A percentile compares a stretch with the other conserved stretches of the same genome.
These are phyloP conservation scores for Scatophagus argus DNA, from an alignment of 2,113 vertebrate genomes.

Conservation along the genomic window DNA sequence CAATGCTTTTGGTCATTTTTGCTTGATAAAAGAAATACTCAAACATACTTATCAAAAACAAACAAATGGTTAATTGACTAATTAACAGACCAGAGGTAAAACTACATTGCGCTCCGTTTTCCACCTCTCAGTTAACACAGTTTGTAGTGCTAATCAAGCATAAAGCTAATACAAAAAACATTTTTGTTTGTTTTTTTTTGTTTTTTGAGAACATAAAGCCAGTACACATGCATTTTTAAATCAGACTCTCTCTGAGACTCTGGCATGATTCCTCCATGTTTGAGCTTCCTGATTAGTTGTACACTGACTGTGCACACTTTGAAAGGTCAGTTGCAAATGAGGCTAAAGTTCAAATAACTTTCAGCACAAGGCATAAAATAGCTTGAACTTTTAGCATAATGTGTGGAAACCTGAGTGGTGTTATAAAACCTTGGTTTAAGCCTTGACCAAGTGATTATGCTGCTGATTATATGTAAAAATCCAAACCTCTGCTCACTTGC, in stretches of 20 bases:
- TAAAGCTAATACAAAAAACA: too few species aligned
- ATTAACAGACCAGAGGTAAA: too few species aligned
- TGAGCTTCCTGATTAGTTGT: constrained; percentile 21
- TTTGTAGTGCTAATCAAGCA: too few species aligned
- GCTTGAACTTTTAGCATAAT: constrained; percentile 18
- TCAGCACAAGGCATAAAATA: constrained; percentile 18
- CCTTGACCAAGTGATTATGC: constrained; percentile 1
- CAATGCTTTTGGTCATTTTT: neutral
- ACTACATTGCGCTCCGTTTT: too few species aligned
- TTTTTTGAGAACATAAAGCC: too few species aligned
- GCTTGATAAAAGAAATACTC: neutral
- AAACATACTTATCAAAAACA: neutral
- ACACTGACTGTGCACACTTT: neutral
- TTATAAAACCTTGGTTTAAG: neutral
- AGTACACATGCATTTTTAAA: constrained; percentile 26
- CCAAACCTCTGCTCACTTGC: neutral
- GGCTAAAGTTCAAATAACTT: constrained; percentile 25
- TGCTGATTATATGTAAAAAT: constrained; percentile 24
- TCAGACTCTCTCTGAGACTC: neutral
- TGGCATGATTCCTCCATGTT: neutral
- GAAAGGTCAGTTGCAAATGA: constrained; percentile 25
- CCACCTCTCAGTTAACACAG: too few species aligned
- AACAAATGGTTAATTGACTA: too few species aligned
- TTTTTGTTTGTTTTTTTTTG: too few species aligned
- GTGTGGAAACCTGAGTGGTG: neutral